Conservation (phyloP, 30 jellyfish, hydroid and myxozoan genomes). For the Hydra vulgaris region DNA sequence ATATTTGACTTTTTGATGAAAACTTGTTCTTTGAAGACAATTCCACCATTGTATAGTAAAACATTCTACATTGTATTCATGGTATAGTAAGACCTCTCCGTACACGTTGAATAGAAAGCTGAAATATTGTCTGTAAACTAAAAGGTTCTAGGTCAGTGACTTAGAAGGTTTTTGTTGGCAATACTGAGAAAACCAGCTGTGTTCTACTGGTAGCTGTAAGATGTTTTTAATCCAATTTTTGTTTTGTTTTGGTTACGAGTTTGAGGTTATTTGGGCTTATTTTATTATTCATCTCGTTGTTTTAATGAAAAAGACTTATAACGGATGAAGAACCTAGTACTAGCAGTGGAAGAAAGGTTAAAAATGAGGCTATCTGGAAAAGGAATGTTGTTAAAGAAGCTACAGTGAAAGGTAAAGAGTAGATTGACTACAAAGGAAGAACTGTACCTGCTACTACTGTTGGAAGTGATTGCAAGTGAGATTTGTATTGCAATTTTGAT, state of each 20-base stretch:
- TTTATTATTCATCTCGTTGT: background rate
- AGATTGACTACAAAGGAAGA: background rate
- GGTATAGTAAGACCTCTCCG: background rate
- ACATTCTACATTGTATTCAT: too few species aligned
- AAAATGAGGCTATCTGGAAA: background rate
- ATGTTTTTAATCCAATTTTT: background rate
- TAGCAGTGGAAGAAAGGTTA: background rate
- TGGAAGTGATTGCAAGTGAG: background rate
- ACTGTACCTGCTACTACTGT: background rate
- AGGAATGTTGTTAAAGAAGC: background rate
- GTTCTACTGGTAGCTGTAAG: background rate
- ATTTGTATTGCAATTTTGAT: background rate
- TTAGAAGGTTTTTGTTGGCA: background rate
- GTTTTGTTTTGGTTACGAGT: background rate
- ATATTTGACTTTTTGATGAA: background rate
- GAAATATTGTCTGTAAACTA: background rate
- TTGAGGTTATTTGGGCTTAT: background rate
- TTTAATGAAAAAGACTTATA: background rate
- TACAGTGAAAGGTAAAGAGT: background rate
- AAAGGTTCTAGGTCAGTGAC: background rate
- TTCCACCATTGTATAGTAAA: background rate
- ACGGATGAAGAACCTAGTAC: background rate
- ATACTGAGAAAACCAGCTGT: background rate
- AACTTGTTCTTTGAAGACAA: background rate
- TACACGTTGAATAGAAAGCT: background rate